Base-by-base conservation (phyloP, 1,140 invertebrate species). In the Ceratina calcarata region DNA sequence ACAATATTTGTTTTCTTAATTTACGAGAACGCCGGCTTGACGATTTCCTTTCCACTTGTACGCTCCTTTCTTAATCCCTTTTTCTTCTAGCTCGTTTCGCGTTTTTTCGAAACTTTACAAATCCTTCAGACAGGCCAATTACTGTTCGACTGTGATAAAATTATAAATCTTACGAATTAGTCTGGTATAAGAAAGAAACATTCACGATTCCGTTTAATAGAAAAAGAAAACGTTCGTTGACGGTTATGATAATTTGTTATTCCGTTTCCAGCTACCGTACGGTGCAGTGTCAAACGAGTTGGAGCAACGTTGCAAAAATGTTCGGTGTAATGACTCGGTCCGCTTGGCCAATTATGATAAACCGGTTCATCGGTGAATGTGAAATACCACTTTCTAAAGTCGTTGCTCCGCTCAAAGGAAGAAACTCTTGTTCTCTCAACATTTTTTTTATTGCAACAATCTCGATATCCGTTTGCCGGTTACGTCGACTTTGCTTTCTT, bases 1-100 rank as follows among this genome's bases (percentile, higher is more conserved):
- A 77, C 74, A 78, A 83, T 87, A 87, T 87, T 87, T 87, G 85
- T 87, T 87, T 83, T 74, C 86, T 84, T 87, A 87, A 87, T 87
- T 87, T 87, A 64, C 57, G 67, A 57, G 78, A 74, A 74, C 61
- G 51, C 67, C 55, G 45, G 10, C n/a, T 27, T 7, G 4, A 12
- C 64, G 64, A 62, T 58, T 78, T 60, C 45, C 75, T 55, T 65
- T 57, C 18, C 67, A 8, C 51, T 15, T 32, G 2, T 24, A 57
- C 37, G 51, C 22, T 32, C 18, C 51, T 20, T 16, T 71, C 60
- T 73, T 55, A 45, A 45, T 45, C 49, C 13, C 49, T 18, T 53
- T 32, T 74, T 62, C 60, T 27, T 55, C 7, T 68, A 1, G 0
- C 2, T 22, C 8, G 0, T 3, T 24, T 15, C 3, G 16, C 16